Evolutionary conservation across 2,888 invertebrate genomes (phyloP).

Genomic region (Lasioglossum figueresi): DNA sequence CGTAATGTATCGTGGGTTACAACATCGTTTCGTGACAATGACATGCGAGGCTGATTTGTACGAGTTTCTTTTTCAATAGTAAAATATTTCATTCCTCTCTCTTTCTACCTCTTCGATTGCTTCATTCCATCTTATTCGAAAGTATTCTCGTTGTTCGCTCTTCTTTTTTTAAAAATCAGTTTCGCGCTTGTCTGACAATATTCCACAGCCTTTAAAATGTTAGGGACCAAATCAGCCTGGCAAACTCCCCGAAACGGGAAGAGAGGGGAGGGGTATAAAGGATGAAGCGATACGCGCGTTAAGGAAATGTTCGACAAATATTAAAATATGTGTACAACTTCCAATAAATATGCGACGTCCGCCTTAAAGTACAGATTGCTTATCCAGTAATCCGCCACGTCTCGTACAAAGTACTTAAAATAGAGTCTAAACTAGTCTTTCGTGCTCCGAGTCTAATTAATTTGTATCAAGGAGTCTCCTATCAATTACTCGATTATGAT

Average conservation of each 20-base stretch:
- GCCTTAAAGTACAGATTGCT: constrained; percentile 75
- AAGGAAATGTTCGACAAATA: constrained; percentile 43
- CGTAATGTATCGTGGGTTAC: constrained; percentile 57
- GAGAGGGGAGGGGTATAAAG: constrained; percentile 3
- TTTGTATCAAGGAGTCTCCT: constrained; percentile 73
- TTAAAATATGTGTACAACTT: constrained; percentile 76
- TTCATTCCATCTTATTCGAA: background rate
- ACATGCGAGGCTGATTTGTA: constrained; percentile 69
- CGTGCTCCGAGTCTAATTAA: constrained; percentile 73
- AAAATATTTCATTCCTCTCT: constrained; percentile 56
- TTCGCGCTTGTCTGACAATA: constrained; percentile 33
- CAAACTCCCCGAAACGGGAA: constrained; percentile 40
- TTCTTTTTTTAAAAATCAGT: background rate
- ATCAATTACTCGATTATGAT: constrained; percentile 68
- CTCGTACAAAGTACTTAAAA: constrained; percentile 80
- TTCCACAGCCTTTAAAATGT: constrained; percentile 66
- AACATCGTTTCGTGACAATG: constrained; percentile 54
- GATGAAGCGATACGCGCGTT: constrained; percentile 46
- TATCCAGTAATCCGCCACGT: constrained; percentile 70
- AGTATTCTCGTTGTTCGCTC: constrained; percentile 17
- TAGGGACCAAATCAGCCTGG: constrained; percentile 69
- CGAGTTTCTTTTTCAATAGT: constrained; percentile 48
- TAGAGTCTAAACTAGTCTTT: constrained; percentile 80
- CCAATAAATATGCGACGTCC: constrained; percentile 78
- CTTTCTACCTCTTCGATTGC: constrained; percentile 7